phyloP scores from a whole-genome alignment of 2,113 vertebrate species.

The Platysteira castanea region DNA sequence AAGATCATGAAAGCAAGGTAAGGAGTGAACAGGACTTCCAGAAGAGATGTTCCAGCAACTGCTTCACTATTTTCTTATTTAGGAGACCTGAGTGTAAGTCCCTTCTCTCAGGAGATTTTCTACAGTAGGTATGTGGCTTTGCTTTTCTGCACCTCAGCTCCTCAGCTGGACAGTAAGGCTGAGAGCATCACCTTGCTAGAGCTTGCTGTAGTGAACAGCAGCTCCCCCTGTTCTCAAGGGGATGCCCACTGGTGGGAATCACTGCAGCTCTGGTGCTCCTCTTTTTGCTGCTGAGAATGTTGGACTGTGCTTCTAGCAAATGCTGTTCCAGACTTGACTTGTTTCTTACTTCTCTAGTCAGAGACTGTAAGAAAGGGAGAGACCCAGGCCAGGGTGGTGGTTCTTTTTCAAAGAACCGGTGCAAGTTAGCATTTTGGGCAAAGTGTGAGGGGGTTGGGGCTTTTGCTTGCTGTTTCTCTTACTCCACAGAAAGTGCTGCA shows the following conservation, averaged over 20 bases:
- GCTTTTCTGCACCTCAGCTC: neutral
- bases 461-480: neutral
- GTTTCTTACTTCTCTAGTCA: neutral
- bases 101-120: neutral
- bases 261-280: neutral
- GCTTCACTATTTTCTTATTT: neutral
- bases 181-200: neutral
- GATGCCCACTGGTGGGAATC: neutral
- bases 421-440: neutral
- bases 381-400: neutral
- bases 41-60: neutral
- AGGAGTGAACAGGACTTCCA: neutral
- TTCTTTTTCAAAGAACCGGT: neutral
- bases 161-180: neutral
- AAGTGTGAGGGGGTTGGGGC: neutral
- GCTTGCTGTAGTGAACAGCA: neutral
- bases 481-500: neutral
- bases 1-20: neutral
- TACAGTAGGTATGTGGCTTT: neutral
- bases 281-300: neutral
- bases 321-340: neutral
- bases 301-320: neutral
- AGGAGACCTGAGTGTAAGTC: neutral
- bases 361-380: neutral
- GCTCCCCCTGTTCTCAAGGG: neutral